These are phyloP conservation scores for Cyprinodon variegatus DNA, from an alignment of 2,113 vertebrate genomes.

Conservation along the genomic window DNA sequence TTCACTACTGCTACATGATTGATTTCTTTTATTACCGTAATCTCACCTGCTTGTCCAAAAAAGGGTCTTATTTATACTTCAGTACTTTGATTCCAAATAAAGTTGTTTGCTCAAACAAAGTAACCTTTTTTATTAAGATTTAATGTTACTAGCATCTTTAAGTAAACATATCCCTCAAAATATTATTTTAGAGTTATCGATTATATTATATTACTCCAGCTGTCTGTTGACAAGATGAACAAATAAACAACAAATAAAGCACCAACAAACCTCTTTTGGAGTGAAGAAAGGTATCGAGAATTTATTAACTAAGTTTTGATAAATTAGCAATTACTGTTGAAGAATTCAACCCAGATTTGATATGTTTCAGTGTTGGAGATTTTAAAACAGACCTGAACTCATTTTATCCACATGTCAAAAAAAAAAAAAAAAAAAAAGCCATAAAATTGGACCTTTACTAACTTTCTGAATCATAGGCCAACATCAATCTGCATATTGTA, in stretches of 20 bases:
- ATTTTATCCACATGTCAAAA: not conserved
- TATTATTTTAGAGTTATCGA: too few relatives aligned
- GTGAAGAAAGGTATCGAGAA: not conserved
- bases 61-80: too few relatives aligned
- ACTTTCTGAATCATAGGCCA: not conserved
- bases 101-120: too few relatives aligned
- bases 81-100: too few relatives aligned
- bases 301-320: not conserved
- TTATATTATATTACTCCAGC: too few relatives aligned
- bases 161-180: too few relatives aligned
- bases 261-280: not conserved
- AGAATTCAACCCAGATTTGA: not conserved
- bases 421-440: not conserved
- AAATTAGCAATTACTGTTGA: not conserved
- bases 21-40: too few relatives aligned
- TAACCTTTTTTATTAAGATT: too few relatives aligned
- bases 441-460: not conserved
- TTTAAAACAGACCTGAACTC: not conserved
- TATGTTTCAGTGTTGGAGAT: not conserved
- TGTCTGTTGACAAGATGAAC: too few relatives aligned
- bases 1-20: not conserved
- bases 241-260: not conserved
- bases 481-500: not conserved
- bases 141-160: too few relatives aligned
- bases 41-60: too few relatives aligned